Base-by-base conservation (phyloP, 2,888 invertebrate species). In the Netelia fuscicornis region DNA sequence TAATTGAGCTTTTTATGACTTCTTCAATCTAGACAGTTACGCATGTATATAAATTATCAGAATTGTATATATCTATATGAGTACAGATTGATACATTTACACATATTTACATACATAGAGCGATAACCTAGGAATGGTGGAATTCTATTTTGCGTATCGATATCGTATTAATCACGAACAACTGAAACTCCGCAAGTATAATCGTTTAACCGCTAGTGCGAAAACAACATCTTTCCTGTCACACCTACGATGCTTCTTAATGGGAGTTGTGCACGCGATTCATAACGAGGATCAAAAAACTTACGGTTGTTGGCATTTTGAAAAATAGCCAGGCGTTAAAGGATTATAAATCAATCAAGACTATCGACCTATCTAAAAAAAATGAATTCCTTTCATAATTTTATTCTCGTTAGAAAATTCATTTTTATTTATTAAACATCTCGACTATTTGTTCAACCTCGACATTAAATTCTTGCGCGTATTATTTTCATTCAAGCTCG, bases 231-330 rank as follows among this genome's bases (percentile, higher is more conserved):
- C 42, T 78, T 65, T 48, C 68, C 23, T n/a, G 23, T 54, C 60
- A 42, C 83, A 62, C 79, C 79, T 60, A 83, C 79, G 74, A 83
- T 74, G 65, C 67, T 77, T 64, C 58, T 17, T 48, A 30, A 77
- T 77, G 25, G 44, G 20, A 78, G 20, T n/a, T 44, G 60, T 60
- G 77, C 77, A 44, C 58, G 76, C 58, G 42, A 77, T 77, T 23
- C 67, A 17, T 44, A 77, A 56, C 56, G 20, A 17, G 5, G 17
- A 6, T 17, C 56, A 17, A 77, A 77, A 78, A 60, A 54, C 67
- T 56, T 68, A 68, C 77, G n/a, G 23, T 60, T 60, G 11, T 60
- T 60, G 60, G 25, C 60, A 11, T 23, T 10, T 23, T 60, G 23
- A 60, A 11, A 60, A 60, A 60, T 1, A 10, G 11, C 60, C 9